Conservation (phyloP, 2,113 vertebrate genomes). For the Alosa alosa region DNA sequence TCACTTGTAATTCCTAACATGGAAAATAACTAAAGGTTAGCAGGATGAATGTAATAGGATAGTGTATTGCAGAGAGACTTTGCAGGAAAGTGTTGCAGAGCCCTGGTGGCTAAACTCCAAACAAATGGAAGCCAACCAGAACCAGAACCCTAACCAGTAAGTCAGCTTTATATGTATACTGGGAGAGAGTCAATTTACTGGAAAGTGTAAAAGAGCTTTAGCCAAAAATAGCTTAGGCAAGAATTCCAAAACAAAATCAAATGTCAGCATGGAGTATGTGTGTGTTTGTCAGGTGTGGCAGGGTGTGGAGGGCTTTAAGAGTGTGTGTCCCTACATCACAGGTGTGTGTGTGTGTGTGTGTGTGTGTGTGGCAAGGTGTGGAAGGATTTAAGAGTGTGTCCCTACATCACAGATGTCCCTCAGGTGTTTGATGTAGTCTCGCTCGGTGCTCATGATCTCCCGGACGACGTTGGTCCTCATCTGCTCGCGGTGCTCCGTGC, state of each 20-base stretch:
- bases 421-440: slow-evolving; percentile 96
- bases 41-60: background rate
- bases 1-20: too few species aligned
- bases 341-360: background rate
- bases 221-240: too few species aligned
- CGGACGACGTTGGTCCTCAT: slow-evolving; percentile 97
- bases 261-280: background rate
- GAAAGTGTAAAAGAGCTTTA: too few species aligned
- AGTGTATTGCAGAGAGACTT: background rate
- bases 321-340: background rate
- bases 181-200: too few species aligned
- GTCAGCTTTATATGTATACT: too few species aligned
- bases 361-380: background rate
- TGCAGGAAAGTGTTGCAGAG: background rate
- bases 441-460: slow-evolving; percentile 97
- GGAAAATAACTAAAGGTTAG: background rate
- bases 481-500: slow-evolving; percentile 84
- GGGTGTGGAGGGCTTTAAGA: background rate
- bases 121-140: background rate
- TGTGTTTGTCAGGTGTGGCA: background rate
- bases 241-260: background rate
- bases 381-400: background rate
- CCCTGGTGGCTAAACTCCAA: background rate
- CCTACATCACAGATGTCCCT: slow-evolving; percentile 94
- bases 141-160: background rate